Conservation (phyloP, 2,113 vertebrate genomes). For the Monopterus albus region DNA sequence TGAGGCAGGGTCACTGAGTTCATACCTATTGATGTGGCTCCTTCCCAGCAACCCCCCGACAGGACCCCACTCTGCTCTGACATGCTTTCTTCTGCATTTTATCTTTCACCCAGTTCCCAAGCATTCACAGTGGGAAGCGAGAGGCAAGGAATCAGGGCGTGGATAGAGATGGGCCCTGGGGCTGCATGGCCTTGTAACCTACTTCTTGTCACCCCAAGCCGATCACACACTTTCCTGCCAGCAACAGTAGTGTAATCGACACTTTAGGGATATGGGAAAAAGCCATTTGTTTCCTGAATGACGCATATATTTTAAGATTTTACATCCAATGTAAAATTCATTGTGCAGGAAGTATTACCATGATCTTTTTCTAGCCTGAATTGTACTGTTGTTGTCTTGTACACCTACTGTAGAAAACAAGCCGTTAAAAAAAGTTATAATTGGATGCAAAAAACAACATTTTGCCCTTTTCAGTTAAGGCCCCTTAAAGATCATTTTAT, state of each 20-base stretch:
- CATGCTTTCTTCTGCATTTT: constrained; percentile 14
- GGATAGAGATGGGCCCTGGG: constrained; percentile 30
- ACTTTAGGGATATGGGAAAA: too few species aligned
- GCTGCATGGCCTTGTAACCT: constrained; percentile 42
- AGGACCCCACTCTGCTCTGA: constrained; percentile 30
- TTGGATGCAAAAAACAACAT: too few species aligned
- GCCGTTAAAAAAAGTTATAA: too few species aligned
- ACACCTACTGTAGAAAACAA: too few species aligned
- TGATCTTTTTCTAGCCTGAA: too few species aligned
- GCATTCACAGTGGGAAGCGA: constrained; percentile 18
- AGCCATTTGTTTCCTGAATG: too few species aligned
- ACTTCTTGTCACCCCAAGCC: constrained; percentile 30
- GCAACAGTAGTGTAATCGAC: neutral
- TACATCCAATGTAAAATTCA: too few species aligned
- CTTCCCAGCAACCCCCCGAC: constrained; percentile 37
- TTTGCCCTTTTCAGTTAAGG: too few species aligned
- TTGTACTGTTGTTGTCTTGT: too few species aligned
- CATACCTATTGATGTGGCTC: constrained; percentile 9
- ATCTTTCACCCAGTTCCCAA: constrained; percentile 53
- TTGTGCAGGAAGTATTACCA: too few species aligned
- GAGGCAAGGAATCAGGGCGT: constrained; percentile 26
- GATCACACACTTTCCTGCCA: neutral
- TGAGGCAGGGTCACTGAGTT: constrained; percentile 52
- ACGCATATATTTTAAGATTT: too few species aligned
- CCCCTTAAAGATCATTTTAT: too few species aligned